Percentiles rank a stretch among this genome's conserved stretches.
These are phyloP conservation scores for Frieseomelitta varia DNA, from an alignment of 1,140 invertebrate species.

Conservation along the genomic window DNA sequence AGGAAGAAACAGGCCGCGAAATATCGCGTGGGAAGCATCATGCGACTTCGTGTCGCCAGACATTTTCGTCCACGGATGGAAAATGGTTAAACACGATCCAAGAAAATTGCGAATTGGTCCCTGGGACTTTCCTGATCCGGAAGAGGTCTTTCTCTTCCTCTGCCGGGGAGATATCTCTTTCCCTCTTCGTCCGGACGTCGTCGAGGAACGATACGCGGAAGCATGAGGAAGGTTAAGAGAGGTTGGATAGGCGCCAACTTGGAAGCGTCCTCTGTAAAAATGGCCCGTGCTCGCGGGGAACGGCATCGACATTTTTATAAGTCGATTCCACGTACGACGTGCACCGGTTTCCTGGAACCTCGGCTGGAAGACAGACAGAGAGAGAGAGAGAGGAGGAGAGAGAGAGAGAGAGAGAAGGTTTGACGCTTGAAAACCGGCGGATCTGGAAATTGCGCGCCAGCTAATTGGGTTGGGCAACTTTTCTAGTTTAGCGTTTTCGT, in stretches of 20 bases:
- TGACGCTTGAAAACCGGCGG: no score
- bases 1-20: no score
- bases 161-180: background rate
- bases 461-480: constrained; percentile 20
- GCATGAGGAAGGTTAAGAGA: background rate
- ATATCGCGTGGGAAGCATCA: background rate
- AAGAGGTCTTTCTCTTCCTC: no score
- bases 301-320: constrained; percentile 42
- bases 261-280: constrained; percentile 13
- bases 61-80: background rate
- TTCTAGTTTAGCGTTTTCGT: constrained; percentile 16
- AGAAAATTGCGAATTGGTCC: background rate
- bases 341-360: background rate
- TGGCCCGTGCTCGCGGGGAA: background rate
- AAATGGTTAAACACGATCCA: background rate
- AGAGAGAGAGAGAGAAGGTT: no score
- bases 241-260: constrained; percentile 23
- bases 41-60: background rate
- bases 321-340: constrained; percentile 18
- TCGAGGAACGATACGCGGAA: background rate
- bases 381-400: no score
- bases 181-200: background rate
- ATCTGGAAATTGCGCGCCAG: background rate
- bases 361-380: no score
- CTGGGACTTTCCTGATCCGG: background rate